These are phyloP conservation scores for Aramus guarauna DNA, from an alignment of 2,113 vertebrate species.

Conservation along the genomic window DNA sequence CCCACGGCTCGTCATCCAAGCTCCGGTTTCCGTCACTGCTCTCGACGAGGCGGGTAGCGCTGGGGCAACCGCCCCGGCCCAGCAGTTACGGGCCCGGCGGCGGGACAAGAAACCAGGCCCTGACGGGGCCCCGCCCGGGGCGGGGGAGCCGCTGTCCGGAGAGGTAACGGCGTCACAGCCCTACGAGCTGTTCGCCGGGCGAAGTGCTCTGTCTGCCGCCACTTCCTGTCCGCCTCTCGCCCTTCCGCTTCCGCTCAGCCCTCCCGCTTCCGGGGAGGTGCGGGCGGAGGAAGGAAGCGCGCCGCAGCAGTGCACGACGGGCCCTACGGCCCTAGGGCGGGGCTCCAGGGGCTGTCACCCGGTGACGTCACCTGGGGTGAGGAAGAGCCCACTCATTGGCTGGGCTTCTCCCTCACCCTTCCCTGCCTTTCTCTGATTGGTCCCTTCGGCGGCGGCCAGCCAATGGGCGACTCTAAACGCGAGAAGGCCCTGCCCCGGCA, in stretches of 20 bases:
- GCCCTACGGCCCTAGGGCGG: not conserved
- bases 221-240: not conserved
- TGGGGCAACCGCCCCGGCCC: no score
- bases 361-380: not conserved
- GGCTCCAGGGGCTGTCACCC: not conserved
- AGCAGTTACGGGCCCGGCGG: accelerated
- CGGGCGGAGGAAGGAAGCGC: not conserved
- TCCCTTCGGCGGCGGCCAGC: accelerated
- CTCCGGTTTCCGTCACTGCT: no score
- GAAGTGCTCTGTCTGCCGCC: not conserved
- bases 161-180: no score
- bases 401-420: accelerated
- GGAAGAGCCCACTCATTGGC: not conserved
- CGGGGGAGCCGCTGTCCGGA: no score
- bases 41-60: not conserved
- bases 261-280: not conserved
- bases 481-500: not conserved
- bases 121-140: not conserved
- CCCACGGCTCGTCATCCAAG: no score
- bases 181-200: no score
- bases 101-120: accelerated
- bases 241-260: not conserved
- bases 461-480: not conserved
- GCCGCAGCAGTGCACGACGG: not conserved
- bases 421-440: not conserved